Percentiles rank a stretch among this genome's conserved stretches.
Conservation (phyloP, 2,113 vertebrate species). For the Micromys minutus region DNA sequence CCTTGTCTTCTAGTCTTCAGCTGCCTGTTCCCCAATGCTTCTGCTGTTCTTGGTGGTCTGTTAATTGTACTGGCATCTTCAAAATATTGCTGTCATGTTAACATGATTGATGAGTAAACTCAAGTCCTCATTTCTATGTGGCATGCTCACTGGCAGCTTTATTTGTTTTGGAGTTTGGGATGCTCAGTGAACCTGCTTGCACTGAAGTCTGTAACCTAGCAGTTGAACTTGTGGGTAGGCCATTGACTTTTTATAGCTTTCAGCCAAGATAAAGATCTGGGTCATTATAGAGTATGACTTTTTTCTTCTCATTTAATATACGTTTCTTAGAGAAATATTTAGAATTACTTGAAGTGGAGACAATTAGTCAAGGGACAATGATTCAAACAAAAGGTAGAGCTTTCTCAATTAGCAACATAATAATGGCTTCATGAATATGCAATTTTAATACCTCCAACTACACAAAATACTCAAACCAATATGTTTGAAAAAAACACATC, state of each 20-base stretch:
- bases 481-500: background rate
- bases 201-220: background rate
- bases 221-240: background rate
- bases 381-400: background rate
- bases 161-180: background rate
- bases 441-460: background rate
- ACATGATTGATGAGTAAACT: background rate
- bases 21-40: too few species aligned
- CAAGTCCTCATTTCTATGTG: background rate
- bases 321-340: conserved; percentile 32
- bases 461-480: background rate
- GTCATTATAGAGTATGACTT: background rate
- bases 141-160: background rate
- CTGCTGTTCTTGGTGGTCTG: too few species aligned
- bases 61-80: too few species aligned
- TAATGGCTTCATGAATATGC: conserved; percentile 15
- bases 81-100: background rate
- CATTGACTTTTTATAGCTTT: conserved; percentile 55
- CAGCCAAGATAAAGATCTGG: conserved; percentile 21
- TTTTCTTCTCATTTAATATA: conserved; percentile 40
- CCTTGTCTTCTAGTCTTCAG: too few species aligned
- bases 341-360: background rate
- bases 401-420: conserved; percentile 18
- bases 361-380: background rate
- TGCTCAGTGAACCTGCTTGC: background rate